Percentiles rank a stretch among this genome's conserved stretches.
phyloP scores from a whole-genome alignment of 2,888 invertebrate genomes.

The Augiades crinisus region DNA sequence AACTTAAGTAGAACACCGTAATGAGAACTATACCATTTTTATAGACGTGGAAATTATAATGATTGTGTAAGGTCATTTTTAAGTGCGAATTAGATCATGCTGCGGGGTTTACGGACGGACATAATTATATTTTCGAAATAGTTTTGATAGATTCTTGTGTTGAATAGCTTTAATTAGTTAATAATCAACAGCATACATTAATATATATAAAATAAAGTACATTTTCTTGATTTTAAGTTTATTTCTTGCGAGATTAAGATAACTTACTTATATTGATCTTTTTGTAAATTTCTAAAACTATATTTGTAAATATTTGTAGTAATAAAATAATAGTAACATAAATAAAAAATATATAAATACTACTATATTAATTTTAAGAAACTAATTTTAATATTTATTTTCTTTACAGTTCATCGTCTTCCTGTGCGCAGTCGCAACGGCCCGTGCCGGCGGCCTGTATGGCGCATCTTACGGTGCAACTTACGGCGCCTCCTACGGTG shows the following conservation, averaged over 20 bases:
- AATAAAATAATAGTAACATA: too few species aligned
- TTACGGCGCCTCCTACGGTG: constrained; percentile 60
- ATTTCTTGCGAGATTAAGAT: too few species aligned
- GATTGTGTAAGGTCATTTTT: background rate
- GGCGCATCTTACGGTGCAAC: constrained; percentile 67
- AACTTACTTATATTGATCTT: too few species aligned
- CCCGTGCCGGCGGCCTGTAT: constrained; percentile 78
- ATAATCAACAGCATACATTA: too few species aligned
- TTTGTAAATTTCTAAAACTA: too few species aligned
- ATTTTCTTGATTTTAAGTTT: too few species aligned
- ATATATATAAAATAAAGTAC: too few species aligned
- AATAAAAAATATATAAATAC: too few species aligned
- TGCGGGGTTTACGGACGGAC: background rate
- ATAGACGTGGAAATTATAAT: constrained; percentile 3
- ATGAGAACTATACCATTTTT: constrained; percentile 4
- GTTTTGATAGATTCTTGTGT: too few species aligned
- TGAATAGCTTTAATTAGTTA: too few species aligned
- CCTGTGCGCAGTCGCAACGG: constrained; percentile 81
- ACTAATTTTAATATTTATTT: constrained; percentile 3
- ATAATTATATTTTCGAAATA: too few species aligned
- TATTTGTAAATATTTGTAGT: too few species aligned
- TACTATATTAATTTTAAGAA: background rate
- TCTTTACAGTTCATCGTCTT: constrained; percentile 77
- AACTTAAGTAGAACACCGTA: constrained; percentile 17
- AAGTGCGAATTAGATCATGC: background rate